A percentile compares a stretch with the other conserved stretches of the same genome.
phyloP scores from a whole-genome alignment of 2,113 vertebrate genomes.

The Cebus imitator region DNA sequence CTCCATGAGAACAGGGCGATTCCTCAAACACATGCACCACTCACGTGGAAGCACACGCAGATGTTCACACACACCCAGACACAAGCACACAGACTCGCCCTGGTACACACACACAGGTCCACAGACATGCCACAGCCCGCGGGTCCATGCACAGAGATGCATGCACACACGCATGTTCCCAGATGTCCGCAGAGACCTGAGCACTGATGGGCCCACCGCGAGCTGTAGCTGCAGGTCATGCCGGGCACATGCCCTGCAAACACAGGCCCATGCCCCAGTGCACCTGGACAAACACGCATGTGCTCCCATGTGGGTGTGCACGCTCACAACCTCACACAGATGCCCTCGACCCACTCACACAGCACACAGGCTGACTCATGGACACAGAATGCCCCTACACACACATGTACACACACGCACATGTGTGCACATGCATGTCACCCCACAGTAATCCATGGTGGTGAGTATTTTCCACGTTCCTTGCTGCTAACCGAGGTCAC shows the following conservation, averaged over 20 bases:
- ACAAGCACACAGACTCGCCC: rapidly evolving
- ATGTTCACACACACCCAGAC: rapidly evolving
- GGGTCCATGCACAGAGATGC: rapidly evolving
- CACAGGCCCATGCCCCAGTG: rapidly evolving
- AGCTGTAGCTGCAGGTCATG: rapidly evolving
- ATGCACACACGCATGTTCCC: rapidly evolving
- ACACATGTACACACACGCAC: rapidly evolving
- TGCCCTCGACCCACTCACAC: rapidly evolving
- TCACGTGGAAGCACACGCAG: rapidly evolving
- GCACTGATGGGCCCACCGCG: rapidly evolving
- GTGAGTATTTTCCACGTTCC: constrained; percentile 76
- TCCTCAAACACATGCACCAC: neutral
- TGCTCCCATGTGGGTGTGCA: rapidly evolving
- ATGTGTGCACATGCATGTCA: rapidly evolving
- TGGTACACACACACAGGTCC: rapidly evolving
- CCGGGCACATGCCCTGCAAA: neutral
- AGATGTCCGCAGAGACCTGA: neutral
- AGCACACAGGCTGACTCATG: neutral
- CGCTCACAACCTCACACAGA: rapidly evolving
- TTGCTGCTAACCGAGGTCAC: constrained; percentile 76
- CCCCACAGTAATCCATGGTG: constrained; percentile 67
- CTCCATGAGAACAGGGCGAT: rapidly evolving
- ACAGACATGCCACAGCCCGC: rapidly evolving
- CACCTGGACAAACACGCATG: rapidly evolving
- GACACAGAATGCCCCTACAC: rapidly evolving